These are phyloP conservation scores for Channa striata DNA, from an alignment of 2,797 vertebrate genomes.

Conservation along the genomic window DNA sequence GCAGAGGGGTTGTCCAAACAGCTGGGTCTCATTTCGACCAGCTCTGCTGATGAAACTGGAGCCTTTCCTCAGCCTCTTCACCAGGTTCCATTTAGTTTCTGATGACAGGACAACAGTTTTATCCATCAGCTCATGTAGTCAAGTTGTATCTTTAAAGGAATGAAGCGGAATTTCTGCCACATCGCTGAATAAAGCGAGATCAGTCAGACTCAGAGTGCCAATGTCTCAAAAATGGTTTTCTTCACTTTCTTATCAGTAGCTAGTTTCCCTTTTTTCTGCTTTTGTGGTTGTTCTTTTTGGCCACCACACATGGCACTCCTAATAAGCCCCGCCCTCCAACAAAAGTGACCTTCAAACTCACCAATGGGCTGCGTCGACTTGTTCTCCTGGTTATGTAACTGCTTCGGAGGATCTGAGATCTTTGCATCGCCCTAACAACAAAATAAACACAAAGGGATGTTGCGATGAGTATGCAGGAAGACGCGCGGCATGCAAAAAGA, in stretches of 20 bases:
- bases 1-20: constrained; percentile 90
- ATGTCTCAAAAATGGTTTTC: not conserved
- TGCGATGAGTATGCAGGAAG: constrained; percentile 51
- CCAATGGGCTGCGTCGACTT: constrained; percentile 81
- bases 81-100: constrained; percentile 87
- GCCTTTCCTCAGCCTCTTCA: constrained; percentile 84
- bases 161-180: not conserved
- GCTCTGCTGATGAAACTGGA: constrained; percentile 53
- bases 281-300: constrained; percentile 40
- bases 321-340: constrained; percentile 21
- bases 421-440: constrained; percentile 87
- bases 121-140: constrained; percentile 30
- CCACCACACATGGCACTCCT: constrained; percentile 21
- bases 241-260: constrained; percentile 1
- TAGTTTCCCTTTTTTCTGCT: constrained; percentile 31
- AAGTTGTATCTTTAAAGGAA: not conserved
- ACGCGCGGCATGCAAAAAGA: constrained; percentile 27
- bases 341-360: constrained; percentile 87
- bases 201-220: not conserved
- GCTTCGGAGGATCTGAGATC: constrained; percentile 68
- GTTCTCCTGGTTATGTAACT: constrained; percentile 80
- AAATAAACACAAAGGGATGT: constrained; percentile 53
- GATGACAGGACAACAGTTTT: constrained; percentile 37
- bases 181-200: not conserved
- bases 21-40: constrained; percentile 65